phyloP scores from a whole-genome alignment of 2,113 vertebrate species.

The Stegastes partitus region DNA sequence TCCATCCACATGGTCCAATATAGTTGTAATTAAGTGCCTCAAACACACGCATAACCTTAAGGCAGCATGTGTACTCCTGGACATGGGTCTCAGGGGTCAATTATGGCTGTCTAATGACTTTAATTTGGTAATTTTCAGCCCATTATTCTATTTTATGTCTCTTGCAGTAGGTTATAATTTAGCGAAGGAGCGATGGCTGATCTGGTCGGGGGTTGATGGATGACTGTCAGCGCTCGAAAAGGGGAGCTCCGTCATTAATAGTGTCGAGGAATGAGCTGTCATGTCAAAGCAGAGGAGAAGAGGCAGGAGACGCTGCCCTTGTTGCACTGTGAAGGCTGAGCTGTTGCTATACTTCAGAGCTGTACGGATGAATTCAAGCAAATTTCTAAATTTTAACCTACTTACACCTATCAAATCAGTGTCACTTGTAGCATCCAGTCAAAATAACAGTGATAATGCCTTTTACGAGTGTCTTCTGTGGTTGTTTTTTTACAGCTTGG shows the following conservation, averaged over 20 bases:
- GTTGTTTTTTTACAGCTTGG: conserved; percentile 5
- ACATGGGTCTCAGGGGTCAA: conserved; percentile 77
- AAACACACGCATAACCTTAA: conserved; percentile 53
- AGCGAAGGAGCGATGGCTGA: conserved; percentile 71
- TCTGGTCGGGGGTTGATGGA: conserved; percentile 69
- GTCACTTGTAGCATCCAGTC: conserved; percentile 1
- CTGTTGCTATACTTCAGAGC: not conserved
- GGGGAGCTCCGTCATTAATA: conserved; percentile 69
- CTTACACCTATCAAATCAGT: not conserved
- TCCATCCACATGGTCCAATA: conserved; percentile 63
- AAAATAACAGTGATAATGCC: not conserved
- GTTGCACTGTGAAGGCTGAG: not conserved
- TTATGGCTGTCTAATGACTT: conserved; percentile 77
- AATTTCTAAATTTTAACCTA: not conserved
- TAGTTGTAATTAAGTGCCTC: conserved; percentile 67
- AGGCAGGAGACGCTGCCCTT: conserved; percentile 28
- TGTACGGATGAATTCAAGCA: not conserved
- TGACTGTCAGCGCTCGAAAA: conserved; percentile 53
- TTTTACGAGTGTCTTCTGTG: conserved; percentile 11
- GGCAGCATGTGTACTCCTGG: conserved; percentile 58
- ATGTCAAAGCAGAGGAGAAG: conserved; percentile 38
- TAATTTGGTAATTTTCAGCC: conserved; percentile 80
- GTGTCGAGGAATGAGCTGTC: conserved; percentile 71
- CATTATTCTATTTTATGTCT: conserved; percentile 82
- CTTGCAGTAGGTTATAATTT: conserved; percentile 74